Base-by-base conservation (phyloP, 2,113 vertebrate genomes). In the Trichomycterus rosablanca region DNA sequence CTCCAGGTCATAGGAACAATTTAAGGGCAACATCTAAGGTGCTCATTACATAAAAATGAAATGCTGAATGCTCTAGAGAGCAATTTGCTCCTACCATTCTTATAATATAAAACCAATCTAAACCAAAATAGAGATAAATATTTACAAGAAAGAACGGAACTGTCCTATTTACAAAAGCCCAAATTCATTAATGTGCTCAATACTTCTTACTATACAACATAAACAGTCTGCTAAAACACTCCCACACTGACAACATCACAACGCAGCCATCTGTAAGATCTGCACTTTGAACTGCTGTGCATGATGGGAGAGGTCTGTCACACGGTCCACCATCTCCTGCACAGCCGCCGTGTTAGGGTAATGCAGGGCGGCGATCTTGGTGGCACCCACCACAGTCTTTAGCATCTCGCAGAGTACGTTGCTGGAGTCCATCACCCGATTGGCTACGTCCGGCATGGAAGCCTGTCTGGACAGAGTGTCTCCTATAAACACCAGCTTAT, bases 401-500 rank as follows among this genome's bases (percentile, higher is more conserved):
- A 98, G 78, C 81, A 94, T 83, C 46, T 97, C 92, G 0, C 95
- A 98, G 28, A 98, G 72, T 70, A 94, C 86, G 73, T 97, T 96
- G 73, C 93, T 98, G 69, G 89, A 89, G 86, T 96, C 94, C 91
- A 93, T 92, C 62, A 95, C 88, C 24, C 84, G 82, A 78, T 92
- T 90, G 14, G 91, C 85, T 64, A 93, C 83, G 52, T 95, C 92
- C 16, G 91, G 89, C 1, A 84, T 75, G 0, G 83, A 64, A n/a
- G 91, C 87, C 67, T 98, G 96, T 66, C 96, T 71, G 0, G 92
- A 90, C 16, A 98, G 83, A 0, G 91, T 93, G 83, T 98, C 96
- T 1, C 96, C 96, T 2, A 98, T 97, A 84, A 97, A 98, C 7
- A 98, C 94, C 1, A 98, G 92, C 78, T 98, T 98, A 87, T 98